phyloP scores from a whole-genome alignment of 2,888 invertebrate genomes.

The Andrena praecox region DNA sequence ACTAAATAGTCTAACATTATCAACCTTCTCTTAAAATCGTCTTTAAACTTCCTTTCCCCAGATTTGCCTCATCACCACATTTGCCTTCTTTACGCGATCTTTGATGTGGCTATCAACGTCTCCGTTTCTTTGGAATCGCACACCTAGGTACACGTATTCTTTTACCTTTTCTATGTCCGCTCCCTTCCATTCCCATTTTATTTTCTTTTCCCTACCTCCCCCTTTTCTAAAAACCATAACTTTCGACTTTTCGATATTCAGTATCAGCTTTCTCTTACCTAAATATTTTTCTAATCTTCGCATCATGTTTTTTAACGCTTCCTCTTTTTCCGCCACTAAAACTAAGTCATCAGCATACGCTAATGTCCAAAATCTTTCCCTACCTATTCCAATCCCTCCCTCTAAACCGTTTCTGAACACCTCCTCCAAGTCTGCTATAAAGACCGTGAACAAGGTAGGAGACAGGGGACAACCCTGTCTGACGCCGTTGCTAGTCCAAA shows the following conservation, averaged over 20 bases:
- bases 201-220: background rate
- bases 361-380: background rate
- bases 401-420: background rate
- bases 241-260: background rate
- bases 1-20: background rate
- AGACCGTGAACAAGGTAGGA: background rate
- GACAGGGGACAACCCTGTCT: background rate
- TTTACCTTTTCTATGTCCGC: background rate
- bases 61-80: background rate
- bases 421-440: background rate
- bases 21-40: background rate
- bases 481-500: background rate
- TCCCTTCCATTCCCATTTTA: background rate
- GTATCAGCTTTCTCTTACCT: background rate
- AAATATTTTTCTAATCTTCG: background rate
- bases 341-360: constrained; percentile 8
- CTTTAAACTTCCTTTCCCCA: background rate
- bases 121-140: background rate
- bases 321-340: background rate
- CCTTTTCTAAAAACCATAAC: background rate
- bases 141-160: background rate
- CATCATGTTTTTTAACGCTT: background rate
- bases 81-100: background rate
- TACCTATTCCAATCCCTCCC: background rate
- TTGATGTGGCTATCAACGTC: background rate